Percentiles rank a stretch among this genome's conserved stretches.
Conservation (phyloP, 2,888 invertebrate genomes). For the Eristalinus sepulchralis region DNA sequence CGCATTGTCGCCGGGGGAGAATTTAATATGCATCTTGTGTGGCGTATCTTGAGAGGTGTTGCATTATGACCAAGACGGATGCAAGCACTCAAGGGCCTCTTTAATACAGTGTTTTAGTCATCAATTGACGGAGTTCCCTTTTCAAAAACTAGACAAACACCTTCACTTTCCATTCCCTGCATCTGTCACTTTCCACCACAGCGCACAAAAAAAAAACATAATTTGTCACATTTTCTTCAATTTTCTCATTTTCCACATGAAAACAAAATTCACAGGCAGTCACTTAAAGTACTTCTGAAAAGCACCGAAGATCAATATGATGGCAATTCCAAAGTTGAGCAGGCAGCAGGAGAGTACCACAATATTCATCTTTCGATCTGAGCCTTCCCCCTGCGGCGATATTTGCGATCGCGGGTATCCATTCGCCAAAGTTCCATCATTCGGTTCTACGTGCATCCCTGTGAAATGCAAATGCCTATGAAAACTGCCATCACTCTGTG, state of each 20-base stretch:
- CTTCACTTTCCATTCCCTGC: no score
- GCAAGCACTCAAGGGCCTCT: no score
- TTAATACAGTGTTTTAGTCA: no score
- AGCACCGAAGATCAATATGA: constrained; percentile 2
- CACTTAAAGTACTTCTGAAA: neutral
- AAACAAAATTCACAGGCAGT: neutral
- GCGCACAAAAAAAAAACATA: neutral
- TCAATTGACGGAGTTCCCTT: no score
- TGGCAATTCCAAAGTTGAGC: constrained; percentile 4
- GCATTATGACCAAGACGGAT: no score
- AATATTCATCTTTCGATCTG: neutral
- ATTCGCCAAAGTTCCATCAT: neutral
- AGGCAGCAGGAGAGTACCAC: constrained; percentile 5
- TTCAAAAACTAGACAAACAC: no score
- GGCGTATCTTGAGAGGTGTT: no score
- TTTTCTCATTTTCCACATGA: neutral
- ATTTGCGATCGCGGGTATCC: neutral
- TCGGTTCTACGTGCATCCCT: neutral
- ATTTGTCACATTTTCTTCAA: neutral
- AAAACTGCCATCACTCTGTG: neutral
- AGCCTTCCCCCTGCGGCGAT: neutral
- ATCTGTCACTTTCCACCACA: no score
- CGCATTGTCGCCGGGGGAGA: no score
- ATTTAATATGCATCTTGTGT: no score
- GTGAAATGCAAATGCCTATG: neutral